A percentile compares a stretch with the other conserved stretches of the same genome.
Conservation (phyloP, 2,888 invertebrate genomes). For the Melinaea marsaeus region DNA sequence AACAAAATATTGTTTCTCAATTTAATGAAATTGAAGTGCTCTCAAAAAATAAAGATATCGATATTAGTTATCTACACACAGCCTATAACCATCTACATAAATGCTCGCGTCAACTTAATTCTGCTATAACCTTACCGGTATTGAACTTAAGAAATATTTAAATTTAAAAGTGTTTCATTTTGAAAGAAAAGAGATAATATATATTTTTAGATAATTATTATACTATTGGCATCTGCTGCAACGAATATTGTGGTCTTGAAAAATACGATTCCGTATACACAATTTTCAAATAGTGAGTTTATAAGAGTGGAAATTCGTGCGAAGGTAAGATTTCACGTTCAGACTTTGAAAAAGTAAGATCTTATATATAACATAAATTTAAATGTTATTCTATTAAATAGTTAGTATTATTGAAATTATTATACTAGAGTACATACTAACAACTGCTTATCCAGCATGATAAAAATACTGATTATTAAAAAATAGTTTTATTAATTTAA, state of each 20-base stretch:
- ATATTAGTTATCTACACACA: slow-evolving; percentile 49
- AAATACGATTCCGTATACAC: slow-evolving; percentile 1
- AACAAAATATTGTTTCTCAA: not conserved
- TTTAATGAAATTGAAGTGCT: slow-evolving; percentile 42
- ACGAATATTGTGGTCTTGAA: slow-evolving; percentile 36
- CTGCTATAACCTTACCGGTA: slow-evolving; percentile 55
- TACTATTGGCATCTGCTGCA: slow-evolving; percentile 4
- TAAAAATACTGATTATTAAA: too few species aligned
- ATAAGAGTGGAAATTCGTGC: not conserved
- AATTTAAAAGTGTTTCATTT: not conserved
- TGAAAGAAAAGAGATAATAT: slow-evolving; percentile 5
- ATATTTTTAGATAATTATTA: slow-evolving; percentile 36
- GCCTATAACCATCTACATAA: slow-evolving; percentile 55
- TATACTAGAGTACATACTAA: too few species aligned
- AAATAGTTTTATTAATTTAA: too few species aligned
- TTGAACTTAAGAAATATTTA: slow-evolving; percentile 12
- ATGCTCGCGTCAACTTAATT: slow-evolving; percentile 52
- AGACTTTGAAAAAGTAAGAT: too few species aligned
- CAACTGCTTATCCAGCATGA: too few species aligned
- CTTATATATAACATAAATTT: too few species aligned
- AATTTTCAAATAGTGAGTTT: slow-evolving; percentile 5
- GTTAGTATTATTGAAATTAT: too few species aligned
- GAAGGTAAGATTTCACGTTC: too few species aligned
- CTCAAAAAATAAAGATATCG: slow-evolving; percentile 44
- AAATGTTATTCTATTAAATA: too few species aligned